Percentiles rank a stretch among this genome's conserved stretches.
Evolutionary conservation across 2,888 invertebrate species (phyloP).

Genomic region (Tenodera sinensis): DNA sequence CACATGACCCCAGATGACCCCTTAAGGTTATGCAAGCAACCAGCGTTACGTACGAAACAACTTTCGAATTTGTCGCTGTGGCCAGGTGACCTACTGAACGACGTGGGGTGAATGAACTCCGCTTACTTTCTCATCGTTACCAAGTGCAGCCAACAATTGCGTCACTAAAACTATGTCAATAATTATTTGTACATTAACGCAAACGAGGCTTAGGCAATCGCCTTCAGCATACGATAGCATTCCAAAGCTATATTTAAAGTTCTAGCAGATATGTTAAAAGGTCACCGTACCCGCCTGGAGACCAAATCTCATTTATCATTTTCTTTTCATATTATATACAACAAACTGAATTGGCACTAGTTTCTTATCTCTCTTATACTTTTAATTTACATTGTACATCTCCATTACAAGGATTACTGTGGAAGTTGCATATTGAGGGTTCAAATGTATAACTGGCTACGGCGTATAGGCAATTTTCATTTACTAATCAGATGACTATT

Average conservation of each 20-base stretch:
- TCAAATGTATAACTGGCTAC: too few relatives aligned
- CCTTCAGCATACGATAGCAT: not conserved
- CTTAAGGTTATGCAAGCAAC: conserved; percentile 3
- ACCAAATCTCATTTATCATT: too few relatives aligned
- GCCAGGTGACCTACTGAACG: conserved; percentile 22
- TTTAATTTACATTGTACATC: too few relatives aligned
- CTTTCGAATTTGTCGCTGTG: conserved; percentile 21
- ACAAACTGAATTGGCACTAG: too few relatives aligned
- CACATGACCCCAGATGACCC: not conserved
- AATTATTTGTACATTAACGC: not conserved
- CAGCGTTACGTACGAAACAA: conserved; percentile 8
- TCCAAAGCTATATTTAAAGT: not conserved
- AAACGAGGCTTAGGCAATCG: not conserved
- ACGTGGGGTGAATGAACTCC: conserved; percentile 19
- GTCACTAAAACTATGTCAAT: not conserved
- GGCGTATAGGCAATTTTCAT: too few relatives aligned
- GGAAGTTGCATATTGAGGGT: too few relatives aligned
- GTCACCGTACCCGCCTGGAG: too few relatives aligned
- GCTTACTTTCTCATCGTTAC: conserved; percentile 18
- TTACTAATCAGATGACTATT: too few relatives aligned
- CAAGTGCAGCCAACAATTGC: conserved; percentile 1
- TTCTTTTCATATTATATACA: too few relatives aligned
- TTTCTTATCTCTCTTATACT: too few relatives aligned
- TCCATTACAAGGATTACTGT: too few relatives aligned
- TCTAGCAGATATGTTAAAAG: too few relatives aligned